Evolutionary conservation across 2,797 vertebrate genomes (phyloP), one percentile per base, ranked within the genome.

Genomic region (Xenopus petersii): DNA sequence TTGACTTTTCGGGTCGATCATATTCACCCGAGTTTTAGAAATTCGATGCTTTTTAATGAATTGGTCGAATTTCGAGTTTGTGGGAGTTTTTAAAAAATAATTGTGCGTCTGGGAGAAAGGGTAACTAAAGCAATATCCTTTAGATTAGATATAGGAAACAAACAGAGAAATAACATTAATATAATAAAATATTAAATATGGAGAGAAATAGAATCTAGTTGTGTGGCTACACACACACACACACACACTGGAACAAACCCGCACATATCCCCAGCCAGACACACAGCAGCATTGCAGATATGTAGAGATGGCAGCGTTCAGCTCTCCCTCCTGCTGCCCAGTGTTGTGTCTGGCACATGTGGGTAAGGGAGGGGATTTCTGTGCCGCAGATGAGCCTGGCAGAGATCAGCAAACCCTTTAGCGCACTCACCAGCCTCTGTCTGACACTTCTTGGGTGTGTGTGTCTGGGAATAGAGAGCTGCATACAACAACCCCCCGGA

Each of bases 381-480:
- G 33, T 78, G 72, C 5, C 11, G 15, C 76, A 56, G 0, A 67
- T 33, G 36, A 24, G 30, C 26, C 10, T 59, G 64, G 36, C 60
- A 51, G 16, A 56, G 13, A 17, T 12, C 54, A 12, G 15, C 49
- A 51, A 12, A 51, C 54, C 21, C 67, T 42, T 16, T 51, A 63
- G 46, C 64, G 36, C 75, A 77, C 55, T 71, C 59, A 15, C 55
- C 58, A 62, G 64, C 62, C 68, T 51, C 68, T 54, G 62, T 76
- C 79, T 84, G 81, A 81, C 78, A 74, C 81, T 70, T 83, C 68
- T 56, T 26, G 0, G 61, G 71, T 26, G 58, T 26, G 58, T 17
- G 16, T 58, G 15, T 60, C 7, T 24, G 58, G 24, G 58, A 15
- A 56, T 16, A 13, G 54, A 8, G 15, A 10, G 49, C 11, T 12